phyloP scores from a whole-genome alignment of 2,113 vertebrate species.

The Brachypteracias leptosomus region DNA sequence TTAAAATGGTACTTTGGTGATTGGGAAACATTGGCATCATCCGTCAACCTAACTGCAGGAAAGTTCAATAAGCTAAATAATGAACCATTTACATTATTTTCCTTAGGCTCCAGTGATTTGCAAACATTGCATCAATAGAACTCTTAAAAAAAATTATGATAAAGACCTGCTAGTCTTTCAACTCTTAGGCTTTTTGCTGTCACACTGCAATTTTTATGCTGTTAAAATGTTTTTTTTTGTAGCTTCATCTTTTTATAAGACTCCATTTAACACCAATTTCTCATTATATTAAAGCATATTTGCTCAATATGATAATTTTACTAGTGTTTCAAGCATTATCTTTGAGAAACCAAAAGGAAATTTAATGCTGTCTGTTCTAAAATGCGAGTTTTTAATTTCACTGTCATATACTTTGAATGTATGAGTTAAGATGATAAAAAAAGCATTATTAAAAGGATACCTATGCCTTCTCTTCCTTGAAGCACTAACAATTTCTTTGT shows the following conservation, averaged over 20 bases:
- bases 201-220: conserved; percentile 18
- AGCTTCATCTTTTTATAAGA: conserved; percentile 36
- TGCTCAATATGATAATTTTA: background rate
- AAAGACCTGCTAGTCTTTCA: conserved; percentile 72
- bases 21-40: conserved; percentile 77
- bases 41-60: conserved; percentile 74
- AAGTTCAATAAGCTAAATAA: conserved; percentile 83
- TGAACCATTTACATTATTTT: conserved; percentile 81
- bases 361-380: background rate
- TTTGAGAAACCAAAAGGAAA: conserved; percentile 1
- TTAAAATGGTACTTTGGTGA: conserved; percentile 77
- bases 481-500: background rate
- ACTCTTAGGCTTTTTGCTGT: conserved; percentile 17
- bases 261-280: background rate
- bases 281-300: conserved; percentile 5
- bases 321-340: background rate
- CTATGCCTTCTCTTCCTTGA: background rate
- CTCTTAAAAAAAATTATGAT: conserved; percentile 87
- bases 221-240: conserved; percentile 2
- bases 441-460: background rate
- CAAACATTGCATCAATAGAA: conserved; percentile 76
- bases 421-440: background rate
- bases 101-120: conserved; percentile 74
- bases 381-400: background rate
- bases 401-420: background rate